These are phyloP conservation scores for Antechinus stuartii DNA, from an alignment of 2,113 vertebrate species.

Conservation along the genomic window DNA sequence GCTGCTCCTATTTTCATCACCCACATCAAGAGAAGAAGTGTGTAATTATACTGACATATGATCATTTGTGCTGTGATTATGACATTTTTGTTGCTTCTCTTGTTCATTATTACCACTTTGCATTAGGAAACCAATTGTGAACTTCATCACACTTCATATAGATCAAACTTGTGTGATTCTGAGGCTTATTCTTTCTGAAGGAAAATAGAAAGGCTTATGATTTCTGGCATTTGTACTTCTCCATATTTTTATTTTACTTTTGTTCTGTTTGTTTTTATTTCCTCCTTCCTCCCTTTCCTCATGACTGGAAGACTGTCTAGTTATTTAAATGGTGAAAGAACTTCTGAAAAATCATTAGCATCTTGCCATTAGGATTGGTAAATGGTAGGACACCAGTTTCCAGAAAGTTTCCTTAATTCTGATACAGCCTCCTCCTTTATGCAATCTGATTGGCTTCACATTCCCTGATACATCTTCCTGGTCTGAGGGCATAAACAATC, in stretches of 20 bases:
- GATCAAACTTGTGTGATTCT: neutral
- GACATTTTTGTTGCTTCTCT: neutral
- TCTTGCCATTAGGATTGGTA: no score
- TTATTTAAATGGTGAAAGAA: no score
- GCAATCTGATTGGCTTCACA: no score
- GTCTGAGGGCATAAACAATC: neutral
- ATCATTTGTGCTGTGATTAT: neutral
- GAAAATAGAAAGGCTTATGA: neutral
- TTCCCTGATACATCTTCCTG: neutral
- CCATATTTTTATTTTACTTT: neutral
- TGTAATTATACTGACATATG: neutral
- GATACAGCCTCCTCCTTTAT: no score
- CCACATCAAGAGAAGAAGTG: neutral
- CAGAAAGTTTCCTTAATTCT: no score
- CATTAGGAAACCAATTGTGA: neutral
- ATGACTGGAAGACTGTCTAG: no score
- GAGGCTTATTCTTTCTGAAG: neutral
- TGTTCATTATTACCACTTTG: neutral
- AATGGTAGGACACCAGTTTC: no score
- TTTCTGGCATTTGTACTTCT: neutral
- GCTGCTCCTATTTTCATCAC: neutral
- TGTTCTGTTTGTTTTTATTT: neutral
- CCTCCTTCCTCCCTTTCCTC: neutral
- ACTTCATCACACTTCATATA: neutral
- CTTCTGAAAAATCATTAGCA: no score